Evolutionary conservation across 30 jellyfish, hydroid and myxozoan species (phyloP).

Genomic region (Aurelia sp.): DNA sequence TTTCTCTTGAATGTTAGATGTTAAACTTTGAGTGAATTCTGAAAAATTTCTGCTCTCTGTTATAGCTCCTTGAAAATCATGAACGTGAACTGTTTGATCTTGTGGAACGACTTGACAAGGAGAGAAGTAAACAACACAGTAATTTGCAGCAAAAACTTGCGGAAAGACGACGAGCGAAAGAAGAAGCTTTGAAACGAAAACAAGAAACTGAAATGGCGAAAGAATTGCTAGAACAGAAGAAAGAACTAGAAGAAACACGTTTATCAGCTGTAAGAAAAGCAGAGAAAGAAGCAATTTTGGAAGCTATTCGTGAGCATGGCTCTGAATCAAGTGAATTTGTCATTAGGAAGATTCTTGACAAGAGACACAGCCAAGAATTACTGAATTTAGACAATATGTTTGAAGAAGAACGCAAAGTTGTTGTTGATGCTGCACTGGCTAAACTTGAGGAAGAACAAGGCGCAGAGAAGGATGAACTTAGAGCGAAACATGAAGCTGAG

Average conservation of each 20-base stretch:
- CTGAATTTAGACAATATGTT: conserved; percentile 73
- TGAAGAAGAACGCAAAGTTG: conserved; percentile 83
- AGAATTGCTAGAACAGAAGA: conserved; percentile 91
- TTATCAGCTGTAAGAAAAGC: conserved; percentile 83
- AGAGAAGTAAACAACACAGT: conserved; percentile 58
- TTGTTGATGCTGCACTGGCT: conserved; percentile 82
- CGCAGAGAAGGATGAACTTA: conserved; percentile 78
- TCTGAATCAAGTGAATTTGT: conserved; percentile 90
- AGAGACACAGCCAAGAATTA: conserved; percentile 89
- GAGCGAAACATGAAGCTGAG: conserved; percentile 81
- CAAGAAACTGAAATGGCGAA: conserved; percentile 89
- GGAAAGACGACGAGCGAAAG: conserved; percentile 71
- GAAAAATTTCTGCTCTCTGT: background rate
- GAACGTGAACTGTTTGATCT: conserved; percentile 81
- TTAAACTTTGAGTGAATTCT: too few species aligned
- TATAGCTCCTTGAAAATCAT: conserved; percentile 81
- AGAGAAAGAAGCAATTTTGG: conserved; percentile 90
- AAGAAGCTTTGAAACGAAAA: conserved; percentile 79
- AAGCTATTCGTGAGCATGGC: conserved; percentile 91
- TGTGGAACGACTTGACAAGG: conserved; percentile 85
- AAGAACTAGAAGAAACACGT: conserved; percentile 89
- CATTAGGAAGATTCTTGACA: conserved; percentile 87
- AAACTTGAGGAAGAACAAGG: conserved; percentile 78
- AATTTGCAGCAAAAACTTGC: conserved; percentile 77
- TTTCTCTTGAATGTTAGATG: too few species aligned